Percentiles rank a stretch among this genome's conserved stretches.
Conservation (phyloP, 2,888 invertebrate genomes). For the Chaetoderma sp. region DNA sequence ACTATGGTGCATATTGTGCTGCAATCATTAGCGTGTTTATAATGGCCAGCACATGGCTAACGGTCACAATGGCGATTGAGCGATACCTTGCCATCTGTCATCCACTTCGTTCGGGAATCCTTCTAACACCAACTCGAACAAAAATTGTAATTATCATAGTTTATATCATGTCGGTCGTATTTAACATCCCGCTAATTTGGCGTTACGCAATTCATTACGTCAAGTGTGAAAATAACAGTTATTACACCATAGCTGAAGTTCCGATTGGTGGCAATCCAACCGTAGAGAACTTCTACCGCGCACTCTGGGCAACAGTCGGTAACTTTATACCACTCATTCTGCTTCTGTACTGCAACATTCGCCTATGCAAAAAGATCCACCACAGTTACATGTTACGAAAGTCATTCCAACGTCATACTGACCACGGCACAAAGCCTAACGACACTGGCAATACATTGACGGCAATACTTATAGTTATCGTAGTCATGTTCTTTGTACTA, state of each 20-base stretch:
- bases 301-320: slow-evolving; percentile 57
- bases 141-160: slow-evolving; percentile 76
- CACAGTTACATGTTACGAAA: slow-evolving; percentile 55
- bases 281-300: slow-evolving; percentile 51
- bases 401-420: slow-evolving; percentile 42
- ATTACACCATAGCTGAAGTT: slow-evolving; percentile 38
- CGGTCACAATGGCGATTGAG: slow-evolving; percentile 80
- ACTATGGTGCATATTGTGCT: slow-evolving; percentile 56
- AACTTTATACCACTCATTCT: slow-evolving; percentile 58
- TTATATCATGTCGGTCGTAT: slow-evolving; percentile 76
- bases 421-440: slow-evolving; percentile 38
- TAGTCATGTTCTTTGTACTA: slow-evolving; percentile 63
- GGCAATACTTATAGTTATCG: slow-evolving; percentile 61
- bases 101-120: slow-evolving; percentile 78
- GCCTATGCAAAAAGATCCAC: slow-evolving; percentile 59
- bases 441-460: slow-evolving; percentile 60
- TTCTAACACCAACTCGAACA: slow-evolving; percentile 74
- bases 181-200: slow-evolving; percentile 76
- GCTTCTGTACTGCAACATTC: slow-evolving; percentile 60
- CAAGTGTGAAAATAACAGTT: slow-evolving; percentile 34
- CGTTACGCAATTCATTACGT: slow-evolving; percentile 44
- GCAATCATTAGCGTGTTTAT: slow-evolving; percentile 63
- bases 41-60: slow-evolving; percentile 83
- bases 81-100: slow-evolving; percentile 82
- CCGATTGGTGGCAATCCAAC: slow-evolving; percentile 41